Conservation (phyloP, 2,113 vertebrate genomes). For the Dolichallabes microphthalmus region DNA sequence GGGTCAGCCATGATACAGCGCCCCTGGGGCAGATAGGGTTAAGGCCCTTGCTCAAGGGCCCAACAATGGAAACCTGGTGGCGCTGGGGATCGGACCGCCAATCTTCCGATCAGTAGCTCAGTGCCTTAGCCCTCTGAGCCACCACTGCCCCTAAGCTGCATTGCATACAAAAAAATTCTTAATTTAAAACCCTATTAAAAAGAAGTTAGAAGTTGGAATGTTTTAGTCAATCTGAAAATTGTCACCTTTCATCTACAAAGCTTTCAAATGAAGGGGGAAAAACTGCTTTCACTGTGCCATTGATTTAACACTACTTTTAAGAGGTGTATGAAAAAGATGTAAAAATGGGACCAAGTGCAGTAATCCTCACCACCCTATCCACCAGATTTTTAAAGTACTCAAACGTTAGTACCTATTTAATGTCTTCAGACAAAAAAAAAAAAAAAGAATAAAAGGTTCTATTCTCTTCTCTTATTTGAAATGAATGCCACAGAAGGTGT, state of each 20-base stretch:
- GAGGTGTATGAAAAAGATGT: background rate
- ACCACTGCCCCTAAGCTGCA: too few species aligned
- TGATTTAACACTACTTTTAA: conserved; percentile 1
- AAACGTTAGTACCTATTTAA: conserved; percentile 36
- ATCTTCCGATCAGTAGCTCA: too few species aligned
- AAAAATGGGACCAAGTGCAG: background rate
- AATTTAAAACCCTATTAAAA: background rate
- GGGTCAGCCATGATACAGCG: too few species aligned
- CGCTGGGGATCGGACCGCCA: too few species aligned
- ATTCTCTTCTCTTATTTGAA: background rate
- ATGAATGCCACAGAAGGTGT: background rate
- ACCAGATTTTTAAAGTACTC: conserved; percentile 12
- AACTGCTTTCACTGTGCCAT: background rate
- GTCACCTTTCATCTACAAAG: background rate
- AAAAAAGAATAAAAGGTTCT: background rate
- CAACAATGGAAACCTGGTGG: too few species aligned
- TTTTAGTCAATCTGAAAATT: conserved; percentile 2
- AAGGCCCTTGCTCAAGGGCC: too few species aligned
- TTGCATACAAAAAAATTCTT: background rate
- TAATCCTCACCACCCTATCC: background rate
- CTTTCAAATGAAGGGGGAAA: background rate
- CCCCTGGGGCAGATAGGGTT: too few species aligned
- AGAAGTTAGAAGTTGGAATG: background rate
- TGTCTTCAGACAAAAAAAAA: conserved; percentile 16
- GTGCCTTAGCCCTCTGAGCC: too few species aligned